phyloP scores from a whole-genome alignment of 2,113 vertebrate genomes.

The Echinops telfairi region DNA sequence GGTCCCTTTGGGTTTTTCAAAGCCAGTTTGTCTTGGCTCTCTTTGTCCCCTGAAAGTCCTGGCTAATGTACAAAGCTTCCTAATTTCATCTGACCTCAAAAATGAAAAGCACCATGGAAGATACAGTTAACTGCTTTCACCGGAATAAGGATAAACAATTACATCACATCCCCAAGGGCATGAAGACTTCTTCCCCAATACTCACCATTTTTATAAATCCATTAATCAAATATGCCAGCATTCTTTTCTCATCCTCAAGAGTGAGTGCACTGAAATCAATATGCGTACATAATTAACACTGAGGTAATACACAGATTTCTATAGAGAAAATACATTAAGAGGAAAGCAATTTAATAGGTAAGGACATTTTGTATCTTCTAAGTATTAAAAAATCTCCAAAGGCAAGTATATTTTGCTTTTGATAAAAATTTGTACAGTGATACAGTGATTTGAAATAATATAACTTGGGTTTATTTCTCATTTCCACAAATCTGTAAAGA shows the following conservation, averaged over 20 bases:
- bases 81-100: conserved; percentile 69
- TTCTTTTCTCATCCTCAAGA: conserved; percentile 97
- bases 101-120: conserved; percentile 63
- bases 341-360: neutral
- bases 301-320: conserved; percentile 5
- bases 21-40: conserved; percentile 62
- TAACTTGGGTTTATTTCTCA: conserved; percentile 17
- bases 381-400: neutral
- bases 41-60: conserved; percentile 17
- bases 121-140: conserved; percentile 3
- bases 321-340: neutral
- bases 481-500: neutral
- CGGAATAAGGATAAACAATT: conserved; percentile 47
- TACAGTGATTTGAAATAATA: neutral
- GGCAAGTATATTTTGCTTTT: neutral
- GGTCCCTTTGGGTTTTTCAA: neutral
- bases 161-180: conserved; percentile 50
- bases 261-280: conserved; percentile 92
- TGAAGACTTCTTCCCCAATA: conserved; percentile 24
- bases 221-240: conserved; percentile 93
- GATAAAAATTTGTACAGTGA: neutral
- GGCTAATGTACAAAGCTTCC: conserved; percentile 63
- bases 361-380: conserved; percentile 42
- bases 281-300: conserved; percentile 45
- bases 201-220: conserved; percentile 98